Conservation (phyloP, 2,888 invertebrate genomes). For the Drosophila paranaensis region DNA sequence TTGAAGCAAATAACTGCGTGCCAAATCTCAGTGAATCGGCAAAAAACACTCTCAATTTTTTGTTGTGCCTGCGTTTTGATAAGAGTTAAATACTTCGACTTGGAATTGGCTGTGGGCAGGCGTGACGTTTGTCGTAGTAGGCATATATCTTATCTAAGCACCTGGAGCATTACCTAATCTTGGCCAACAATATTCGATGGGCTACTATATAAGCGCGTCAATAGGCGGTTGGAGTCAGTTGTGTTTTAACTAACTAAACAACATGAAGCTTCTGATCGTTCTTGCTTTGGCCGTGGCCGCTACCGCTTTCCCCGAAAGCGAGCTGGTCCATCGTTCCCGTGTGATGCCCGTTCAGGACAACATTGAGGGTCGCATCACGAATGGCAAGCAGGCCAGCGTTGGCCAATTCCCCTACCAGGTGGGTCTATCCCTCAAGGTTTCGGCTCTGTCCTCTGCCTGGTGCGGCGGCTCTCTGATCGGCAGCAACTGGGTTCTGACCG, state of each 20-base stretch:
- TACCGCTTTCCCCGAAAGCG: slow-evolving; percentile 58
- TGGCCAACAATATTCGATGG: background rate
- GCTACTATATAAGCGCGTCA: slow-evolving; percentile 51
- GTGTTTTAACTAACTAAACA: slow-evolving; percentile 49
- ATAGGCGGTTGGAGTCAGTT: slow-evolving; percentile 44
- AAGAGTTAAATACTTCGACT: slow-evolving; percentile 14
- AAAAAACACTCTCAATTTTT: slow-evolving; percentile 8
- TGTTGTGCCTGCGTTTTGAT: slow-evolving; percentile 16
- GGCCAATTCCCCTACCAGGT: slow-evolving; percentile 75
- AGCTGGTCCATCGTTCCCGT: slow-evolving; percentile 42
- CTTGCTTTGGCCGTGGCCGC: slow-evolving; percentile 69
- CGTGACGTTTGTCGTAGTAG: slow-evolving; percentile 30
- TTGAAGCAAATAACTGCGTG: slow-evolving; percentile 1
- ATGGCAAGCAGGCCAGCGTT: slow-evolving; percentile 47
- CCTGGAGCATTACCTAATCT: slow-evolving; percentile 34
- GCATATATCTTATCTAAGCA: slow-evolving; percentile 55
- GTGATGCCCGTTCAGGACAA: slow-evolving; percentile 60
- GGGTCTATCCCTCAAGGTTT: slow-evolving; percentile 56
- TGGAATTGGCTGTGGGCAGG: slow-evolving; percentile 12
- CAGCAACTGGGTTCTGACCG: slow-evolving; percentile 61
- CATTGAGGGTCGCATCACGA: slow-evolving; percentile 66
- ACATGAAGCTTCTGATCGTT: slow-evolving; percentile 77
- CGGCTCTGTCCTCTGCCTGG: slow-evolving; percentile 49
- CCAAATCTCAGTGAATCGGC: slow-evolving; percentile 1
- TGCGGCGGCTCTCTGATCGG: slow-evolving; percentile 73